These are phyloP conservation scores for Drosophila obscura DNA, from an alignment of 1,140 invertebrate genomes.

Conservation along the genomic window DNA sequence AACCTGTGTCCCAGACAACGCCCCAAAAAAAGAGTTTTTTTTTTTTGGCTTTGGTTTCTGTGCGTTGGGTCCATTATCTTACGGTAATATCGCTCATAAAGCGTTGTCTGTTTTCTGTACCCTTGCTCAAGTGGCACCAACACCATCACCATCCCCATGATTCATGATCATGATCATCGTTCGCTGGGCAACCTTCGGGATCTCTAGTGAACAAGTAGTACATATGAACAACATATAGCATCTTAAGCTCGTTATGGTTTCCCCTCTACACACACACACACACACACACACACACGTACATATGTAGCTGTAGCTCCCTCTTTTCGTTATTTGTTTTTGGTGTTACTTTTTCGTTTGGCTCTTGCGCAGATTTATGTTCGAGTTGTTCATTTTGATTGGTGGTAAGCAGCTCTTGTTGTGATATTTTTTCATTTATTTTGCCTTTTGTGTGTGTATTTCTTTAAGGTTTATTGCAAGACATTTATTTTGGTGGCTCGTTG, in stretches of 20 bases:
- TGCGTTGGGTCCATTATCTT: conserved; percentile 66
- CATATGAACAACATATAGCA: conserved; percentile 31
- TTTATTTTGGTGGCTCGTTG: not conserved
- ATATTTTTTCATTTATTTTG: conserved; percentile 22
- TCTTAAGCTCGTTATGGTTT: conserved; percentile 70
- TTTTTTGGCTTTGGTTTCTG: conserved; percentile 8
- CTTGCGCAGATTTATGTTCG: conserved; percentile 57
- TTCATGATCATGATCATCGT: conserved; percentile 19
- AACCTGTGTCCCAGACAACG: conserved; percentile 47
- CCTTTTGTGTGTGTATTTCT: conserved; percentile 5
- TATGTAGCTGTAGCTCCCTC: conserved; percentile 13
- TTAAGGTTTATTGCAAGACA: not conserved
- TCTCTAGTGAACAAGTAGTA: conserved; percentile 43
- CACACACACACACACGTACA: conserved; percentile 31
- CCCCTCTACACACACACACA: conserved; percentile 10
- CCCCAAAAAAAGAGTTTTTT: conserved; percentile 13
- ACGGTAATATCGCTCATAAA: conserved; percentile 77
- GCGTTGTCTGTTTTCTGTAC: conserved; percentile 42
- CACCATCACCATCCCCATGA: conserved; percentile 7
- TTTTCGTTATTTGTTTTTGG: conserved; percentile 41
- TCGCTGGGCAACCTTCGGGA: conserved; percentile 54
- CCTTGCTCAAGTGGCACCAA: conserved; percentile 27
- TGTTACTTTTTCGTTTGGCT: conserved; percentile 60
- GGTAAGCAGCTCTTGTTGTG: conserved; percentile 9
- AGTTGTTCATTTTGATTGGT: conserved; percentile 53